Base-by-base conservation (phyloP, 2,888 invertebrate genomes). In the Odontothrips loti region DNA sequence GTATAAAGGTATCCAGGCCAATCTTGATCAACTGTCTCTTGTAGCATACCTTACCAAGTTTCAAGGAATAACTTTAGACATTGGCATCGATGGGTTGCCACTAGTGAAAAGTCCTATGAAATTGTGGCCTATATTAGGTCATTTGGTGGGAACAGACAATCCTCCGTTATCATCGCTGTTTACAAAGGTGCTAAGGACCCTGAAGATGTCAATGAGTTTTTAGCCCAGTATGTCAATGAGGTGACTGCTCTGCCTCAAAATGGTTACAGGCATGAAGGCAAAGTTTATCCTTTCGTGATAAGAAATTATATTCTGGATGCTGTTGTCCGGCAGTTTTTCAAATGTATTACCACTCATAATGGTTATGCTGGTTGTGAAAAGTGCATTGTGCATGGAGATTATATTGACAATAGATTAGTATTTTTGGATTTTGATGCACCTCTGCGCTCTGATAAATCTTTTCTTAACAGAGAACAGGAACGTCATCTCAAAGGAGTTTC, bases 321-420 rank as follows among this genome's bases (percentile, higher is more conserved):
- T 47, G 85, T 84, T 79, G 85, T 85, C n/a, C 81, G 83, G 75
- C 81, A 84, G n/a, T 85, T 83, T 82, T 82, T 85, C 0, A 81
- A 83, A 27, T 83, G 84, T 20, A 83, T 82, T 17, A 85, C 84
- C 83, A 78, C 82, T 23, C 84, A 85, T 79, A 83, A 79, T 79
- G 85, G 83, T 11, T 84, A 84, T 83, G 84, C 82, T 82, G 83
- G 83, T 47, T 85, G 85, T 81, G 79, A 81, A 15, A 48, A 48
- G 15, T 48, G 48, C 15, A 15, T 11, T 9, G 48, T 15, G 9
- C 15, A 15, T 9, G 85, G 84, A 47, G 82, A 82, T 29, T 84
- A 82, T 82, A 79, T 82, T 81, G 78, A 83, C 79, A 81, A 83
- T 81, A 81, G 84, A 48, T 82, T 85, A 81, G 75, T 79, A 75